Evolutionary conservation across 2,888 invertebrate genomes (phyloP), one percentile per base, ranked within the genome.

Genomic region (Callimorpha dominula): DNA sequence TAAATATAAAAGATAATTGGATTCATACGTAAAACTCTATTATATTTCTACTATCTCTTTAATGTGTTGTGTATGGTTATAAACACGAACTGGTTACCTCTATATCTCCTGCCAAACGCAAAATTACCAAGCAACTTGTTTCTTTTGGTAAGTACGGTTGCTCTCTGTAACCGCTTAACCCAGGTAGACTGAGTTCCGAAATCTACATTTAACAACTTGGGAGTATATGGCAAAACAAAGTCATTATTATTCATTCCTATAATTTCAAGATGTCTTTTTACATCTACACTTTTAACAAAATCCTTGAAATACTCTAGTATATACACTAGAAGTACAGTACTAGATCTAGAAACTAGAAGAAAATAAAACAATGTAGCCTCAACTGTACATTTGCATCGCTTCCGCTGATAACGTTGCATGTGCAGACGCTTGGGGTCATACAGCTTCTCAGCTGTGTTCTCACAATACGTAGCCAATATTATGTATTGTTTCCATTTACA

Each of bases 341-440:
- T 60, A 14, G 31, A 14, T 14, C 31, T 31, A 8, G 20, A 57
- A 57, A 14, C n/a, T 64, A 20, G 43, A 65, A n/a, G 42, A 11
- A n/a, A 64, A 20, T 46, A 31, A 15, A 65, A 50, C 17, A 40
- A 50, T 65, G 17, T 50, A 65, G 17, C 1, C 9, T 50, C 11
- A 17, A 65, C 50, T 15, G 31, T 50, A 50, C 11, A 6, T 65
- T 65, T 15, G 40, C 40, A 65, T 65, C 65, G 4, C 50, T 65
- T 65, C 50, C 50, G 50, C 49, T 50, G 50, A 65, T 50, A 17
- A 40, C 31, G 65, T 31, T 14, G 65, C 20, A 65, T 65, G 31
- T 31, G 49, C 49, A 50, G 14, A 4, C 5, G 9, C 15, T 65
- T 49, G 11, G 49, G 4, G 5, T 49, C 49, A 15, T 50, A 65